These are phyloP conservation scores for Rhipidura dahli DNA, from an alignment of 2,113 vertebrate genomes.

Conservation along the genomic window DNA sequence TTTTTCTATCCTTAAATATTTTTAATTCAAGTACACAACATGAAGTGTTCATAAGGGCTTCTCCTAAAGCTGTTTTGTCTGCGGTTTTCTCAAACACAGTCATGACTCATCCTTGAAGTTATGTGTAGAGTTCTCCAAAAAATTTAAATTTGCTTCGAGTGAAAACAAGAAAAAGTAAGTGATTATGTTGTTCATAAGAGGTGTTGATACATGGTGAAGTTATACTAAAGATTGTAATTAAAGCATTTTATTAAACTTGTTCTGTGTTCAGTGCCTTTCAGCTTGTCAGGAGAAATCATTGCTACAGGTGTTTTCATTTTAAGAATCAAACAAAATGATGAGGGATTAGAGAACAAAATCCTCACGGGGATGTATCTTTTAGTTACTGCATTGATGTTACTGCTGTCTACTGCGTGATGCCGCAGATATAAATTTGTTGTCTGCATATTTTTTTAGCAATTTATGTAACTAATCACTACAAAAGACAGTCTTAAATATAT, in stretches of 20 bases:
- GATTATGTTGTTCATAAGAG: slow-evolving; percentile 5
- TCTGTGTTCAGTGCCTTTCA: neutral
- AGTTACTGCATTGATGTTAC: neutral
- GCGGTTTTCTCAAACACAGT: neutral
- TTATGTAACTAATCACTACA: neutral
- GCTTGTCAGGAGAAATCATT: slow-evolving; percentile 12
- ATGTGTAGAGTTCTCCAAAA: neutral
- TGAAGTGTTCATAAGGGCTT: neutral
- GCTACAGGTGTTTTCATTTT: slow-evolving; percentile 33
- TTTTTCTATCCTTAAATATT: neutral
- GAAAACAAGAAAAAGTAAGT: slow-evolving; percentile 41
- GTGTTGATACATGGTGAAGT: neutral
- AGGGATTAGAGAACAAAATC: slow-evolving; percentile 27
- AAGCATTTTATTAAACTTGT: slow-evolving; percentile 41
- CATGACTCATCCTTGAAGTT: neutral
- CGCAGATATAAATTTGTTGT: neutral
- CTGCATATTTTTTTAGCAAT: neutral
- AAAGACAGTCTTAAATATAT: neutral
- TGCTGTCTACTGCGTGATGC: neutral
- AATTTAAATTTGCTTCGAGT: slow-evolving; percentile 27
- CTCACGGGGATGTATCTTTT: neutral
- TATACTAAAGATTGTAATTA: slow-evolving; percentile 5
- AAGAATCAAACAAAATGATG: neutral
- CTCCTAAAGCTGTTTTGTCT: neutral
- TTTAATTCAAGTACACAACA: neutral